Evolutionary conservation across 2,797 vertebrate species (phyloP).

Genomic region (Etheostoma nigrum): DNA sequence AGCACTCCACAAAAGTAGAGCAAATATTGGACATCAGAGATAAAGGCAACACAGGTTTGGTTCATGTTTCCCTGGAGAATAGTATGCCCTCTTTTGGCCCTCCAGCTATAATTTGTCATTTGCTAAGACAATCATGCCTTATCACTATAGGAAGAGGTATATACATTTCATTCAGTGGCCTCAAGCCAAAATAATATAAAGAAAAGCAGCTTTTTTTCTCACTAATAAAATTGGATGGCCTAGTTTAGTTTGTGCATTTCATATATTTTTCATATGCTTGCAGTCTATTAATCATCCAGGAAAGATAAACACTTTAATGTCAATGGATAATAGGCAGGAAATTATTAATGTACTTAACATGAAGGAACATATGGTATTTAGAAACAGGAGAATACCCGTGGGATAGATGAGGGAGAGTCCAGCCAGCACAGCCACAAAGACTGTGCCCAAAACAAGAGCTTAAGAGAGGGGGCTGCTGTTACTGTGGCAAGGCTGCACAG

Average conservation of each 20-base stretch:
- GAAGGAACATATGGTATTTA: conserved; percentile 80
- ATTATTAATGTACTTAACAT: conserved; percentile 77
- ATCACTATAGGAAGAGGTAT: conserved; percentile 73
- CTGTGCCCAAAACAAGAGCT: conserved; percentile 80
- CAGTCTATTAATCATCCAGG: conserved; percentile 75
- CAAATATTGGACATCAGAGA: conserved; percentile 45
- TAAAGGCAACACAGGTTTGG: conserved; percentile 37
- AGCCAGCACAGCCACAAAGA: conserved; percentile 58
- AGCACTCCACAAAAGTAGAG: conserved; percentile 6
- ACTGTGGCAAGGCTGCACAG: conserved; percentile 60
- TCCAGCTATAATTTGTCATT: conserved; percentile 69
- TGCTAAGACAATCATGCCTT: conserved; percentile 63
- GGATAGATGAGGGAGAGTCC: conserved; percentile 65
- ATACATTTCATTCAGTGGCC: conserved; percentile 74
- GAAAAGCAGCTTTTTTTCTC: conserved; percentile 59
- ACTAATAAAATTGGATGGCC: conserved; percentile 33
- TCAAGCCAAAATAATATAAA: conserved; percentile 66
- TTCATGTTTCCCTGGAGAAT: conserved; percentile 49
- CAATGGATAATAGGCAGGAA: conserved; percentile 70
- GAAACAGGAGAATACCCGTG: conserved; percentile 75
- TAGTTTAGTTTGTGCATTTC: conserved; percentile 53
- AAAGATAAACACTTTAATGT: conserved; percentile 64
- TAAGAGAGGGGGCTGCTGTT: conserved; percentile 60
- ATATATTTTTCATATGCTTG: conserved; percentile 62
- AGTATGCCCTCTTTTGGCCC: conserved; percentile 49